Percentiles rank a stretch among this genome's conserved stretches.
Conservation (phyloP, 2,113 vertebrate species). For the Xiphophorus maculatus region DNA sequence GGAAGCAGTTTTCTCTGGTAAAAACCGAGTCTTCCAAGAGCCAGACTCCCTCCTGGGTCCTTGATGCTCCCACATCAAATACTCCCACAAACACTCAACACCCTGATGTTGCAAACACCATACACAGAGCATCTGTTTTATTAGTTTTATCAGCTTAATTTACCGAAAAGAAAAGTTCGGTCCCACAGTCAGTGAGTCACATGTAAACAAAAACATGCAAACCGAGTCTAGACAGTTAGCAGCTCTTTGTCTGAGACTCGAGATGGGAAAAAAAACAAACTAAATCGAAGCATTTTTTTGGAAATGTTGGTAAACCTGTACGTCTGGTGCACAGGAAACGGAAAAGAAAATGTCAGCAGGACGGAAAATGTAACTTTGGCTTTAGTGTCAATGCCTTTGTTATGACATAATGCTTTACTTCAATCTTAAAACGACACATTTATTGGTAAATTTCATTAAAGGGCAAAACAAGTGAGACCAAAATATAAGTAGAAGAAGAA, state of each 20-base stretch:
- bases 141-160: constrained; percentile 56
- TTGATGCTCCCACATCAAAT: constrained; percentile 76
- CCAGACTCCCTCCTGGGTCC: constrained; percentile 64
- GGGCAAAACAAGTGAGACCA: constrained; percentile 5
- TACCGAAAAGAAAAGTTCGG: constrained; percentile 38
- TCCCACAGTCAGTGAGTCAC: constrained; percentile 60
- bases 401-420: not conserved
- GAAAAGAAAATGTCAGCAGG: constrained; percentile 22
- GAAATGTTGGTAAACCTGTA: constrained; percentile 23
- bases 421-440: too few species aligned
- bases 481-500: not conserved
- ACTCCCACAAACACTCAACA: constrained; percentile 61
- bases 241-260: constrained; percentile 38
- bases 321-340: constrained; percentile 17
- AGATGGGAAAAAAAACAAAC: constrained; percentile 35
- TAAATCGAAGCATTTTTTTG: constrained; percentile 26
- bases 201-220: constrained; percentile 47
- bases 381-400: not conserved
- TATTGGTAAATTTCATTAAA: not conserved
- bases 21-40: constrained; percentile 59
- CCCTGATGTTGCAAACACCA: constrained; percentile 47
- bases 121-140: constrained; percentile 47
- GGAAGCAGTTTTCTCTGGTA: constrained; percentile 67
- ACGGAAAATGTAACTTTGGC: constrained; percentile 47
- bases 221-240: constrained; percentile 40